These are phyloP conservation scores for Brachionus sp. DNA, from an alignment of 1,140 invertebrate species.

Conservation along the genomic window DNA sequence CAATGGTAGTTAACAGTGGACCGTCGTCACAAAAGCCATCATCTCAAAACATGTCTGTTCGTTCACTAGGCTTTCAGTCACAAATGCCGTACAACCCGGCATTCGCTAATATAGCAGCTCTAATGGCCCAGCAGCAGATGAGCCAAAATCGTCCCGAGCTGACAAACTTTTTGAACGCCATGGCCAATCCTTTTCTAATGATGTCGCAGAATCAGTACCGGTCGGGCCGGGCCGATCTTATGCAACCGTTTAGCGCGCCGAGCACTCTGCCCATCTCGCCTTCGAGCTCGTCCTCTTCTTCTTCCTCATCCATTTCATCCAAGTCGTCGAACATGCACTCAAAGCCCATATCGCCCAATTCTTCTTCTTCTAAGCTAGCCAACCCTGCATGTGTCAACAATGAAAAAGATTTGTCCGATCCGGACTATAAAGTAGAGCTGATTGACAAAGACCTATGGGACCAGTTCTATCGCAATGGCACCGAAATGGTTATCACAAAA, in stretches of 20 bases:
- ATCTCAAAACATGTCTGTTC: constrained; percentile 10
- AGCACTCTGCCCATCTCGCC: constrained; percentile 23
- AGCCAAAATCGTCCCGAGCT: neutral
- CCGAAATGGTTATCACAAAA: constrained; percentile 46
- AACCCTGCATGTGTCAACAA: too few species aligned
- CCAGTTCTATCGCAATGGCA: constrained; percentile 29
- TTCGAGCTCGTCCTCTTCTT: neutral
- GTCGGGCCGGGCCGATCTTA: neutral
- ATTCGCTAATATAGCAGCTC: neutral
- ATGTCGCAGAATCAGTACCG: constrained; percentile 4
- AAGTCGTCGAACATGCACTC: neutral
- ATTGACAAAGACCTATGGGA: constrained; percentile 30
- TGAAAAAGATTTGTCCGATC: neutral
- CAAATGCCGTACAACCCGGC: neutral
- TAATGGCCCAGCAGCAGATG: constrained; percentile 8
- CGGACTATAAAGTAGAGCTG: constrained; percentile 6
- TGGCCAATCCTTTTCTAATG: constrained; percentile 17
- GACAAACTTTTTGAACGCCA: neutral
- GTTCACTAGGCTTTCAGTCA: neutral
- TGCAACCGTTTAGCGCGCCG: neutral
- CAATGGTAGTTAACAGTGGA: constrained; percentile 29
- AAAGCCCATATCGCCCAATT: neutral
- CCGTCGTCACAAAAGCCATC: neutral
- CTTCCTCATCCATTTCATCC: constrained; percentile 8
- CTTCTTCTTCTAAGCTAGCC: neutral